These are phyloP conservation scores for Proteles cristata DNA, from an alignment of 2,113 vertebrate species.

Conservation along the genomic window DNA sequence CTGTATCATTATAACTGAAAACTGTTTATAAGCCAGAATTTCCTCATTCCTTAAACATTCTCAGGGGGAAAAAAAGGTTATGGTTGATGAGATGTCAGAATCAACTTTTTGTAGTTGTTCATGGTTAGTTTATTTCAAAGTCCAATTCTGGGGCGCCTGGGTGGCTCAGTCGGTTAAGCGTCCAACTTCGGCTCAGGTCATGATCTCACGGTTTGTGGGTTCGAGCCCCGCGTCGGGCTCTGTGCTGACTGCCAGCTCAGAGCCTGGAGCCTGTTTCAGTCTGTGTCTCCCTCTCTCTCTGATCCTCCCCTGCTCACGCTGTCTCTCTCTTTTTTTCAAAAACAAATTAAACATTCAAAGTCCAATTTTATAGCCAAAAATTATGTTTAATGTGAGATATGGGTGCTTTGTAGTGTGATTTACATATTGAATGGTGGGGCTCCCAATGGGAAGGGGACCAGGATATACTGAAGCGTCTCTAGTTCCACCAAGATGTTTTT, in stretches of 20 bases:
- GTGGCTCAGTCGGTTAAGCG: too few species aligned
- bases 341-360: background rate
- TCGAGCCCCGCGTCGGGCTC: too few species aligned
- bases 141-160: background rate
- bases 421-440: background rate
- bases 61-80: background rate
- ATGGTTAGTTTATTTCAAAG: background rate
- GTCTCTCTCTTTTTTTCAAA: too few species aligned
- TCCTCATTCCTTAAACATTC: background rate
- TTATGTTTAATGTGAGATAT: background rate
- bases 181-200: too few species aligned
- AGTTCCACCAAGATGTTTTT: background rate
- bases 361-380: background rate
- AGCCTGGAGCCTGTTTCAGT: too few species aligned
- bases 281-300: too few species aligned
- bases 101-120: background rate
- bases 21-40: background rate
- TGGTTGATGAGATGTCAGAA: background rate
- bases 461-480: background rate
- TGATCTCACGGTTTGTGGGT: too few species aligned
- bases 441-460: background rate
- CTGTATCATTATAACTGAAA: background rate
- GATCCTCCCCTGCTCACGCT: too few species aligned
- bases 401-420: background rate
- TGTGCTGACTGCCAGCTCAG: too few species aligned